Evolutionary conservation across 2,888 invertebrate genomes (phyloP), one percentile per base, ranked within the genome.

Genomic region (Trichogramma dendrolimi): DNA sequence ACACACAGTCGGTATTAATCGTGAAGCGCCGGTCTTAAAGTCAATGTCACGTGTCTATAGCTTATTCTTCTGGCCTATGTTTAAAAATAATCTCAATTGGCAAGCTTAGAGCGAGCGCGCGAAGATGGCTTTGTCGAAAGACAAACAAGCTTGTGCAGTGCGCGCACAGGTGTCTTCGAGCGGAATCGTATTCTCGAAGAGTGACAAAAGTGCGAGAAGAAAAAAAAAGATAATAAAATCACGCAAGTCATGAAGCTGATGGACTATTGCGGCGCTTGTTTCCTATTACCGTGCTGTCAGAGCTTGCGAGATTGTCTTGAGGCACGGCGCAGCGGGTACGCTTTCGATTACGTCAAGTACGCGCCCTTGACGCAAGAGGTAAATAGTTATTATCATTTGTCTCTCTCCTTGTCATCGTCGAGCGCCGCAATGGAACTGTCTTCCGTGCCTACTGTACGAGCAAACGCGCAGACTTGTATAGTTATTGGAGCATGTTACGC

Each of bases 311-410:
- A 49, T 4, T 55, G 43, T 11, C n/a, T 46, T 14, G 52, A 50
- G 55, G 11, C 10, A 14, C 14, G 38, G 7, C 14, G 53, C 43
- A 7, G 4, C 43, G 38, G 44, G 38, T 56, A 43, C 40, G 14
- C 47, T 61, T 74, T 73, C 70, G 72, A 74, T 73, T 70, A 75
- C 68, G 72, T 76, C 55, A 71, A 70, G 60, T 77, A 77, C 60
- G 67, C 66, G 58, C 74, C 73, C 42, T 68, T 77, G 49, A 43
- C 50, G 41, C 62, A 71, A 55, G 71, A 76, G 74, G 75, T 76
- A 73, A 72, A 67, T 27, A 27, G 27, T 27, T 27, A 27, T 27
- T 27, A 27, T 27, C 27, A 27, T 27, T 27, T 27, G 27, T 27
- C 27, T 27, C 27, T 27, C 27, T 27, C 27, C 27, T 27, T 27